Conservation (phyloP, 2,888 invertebrate species). For the Callinectes sapidus region DNA sequence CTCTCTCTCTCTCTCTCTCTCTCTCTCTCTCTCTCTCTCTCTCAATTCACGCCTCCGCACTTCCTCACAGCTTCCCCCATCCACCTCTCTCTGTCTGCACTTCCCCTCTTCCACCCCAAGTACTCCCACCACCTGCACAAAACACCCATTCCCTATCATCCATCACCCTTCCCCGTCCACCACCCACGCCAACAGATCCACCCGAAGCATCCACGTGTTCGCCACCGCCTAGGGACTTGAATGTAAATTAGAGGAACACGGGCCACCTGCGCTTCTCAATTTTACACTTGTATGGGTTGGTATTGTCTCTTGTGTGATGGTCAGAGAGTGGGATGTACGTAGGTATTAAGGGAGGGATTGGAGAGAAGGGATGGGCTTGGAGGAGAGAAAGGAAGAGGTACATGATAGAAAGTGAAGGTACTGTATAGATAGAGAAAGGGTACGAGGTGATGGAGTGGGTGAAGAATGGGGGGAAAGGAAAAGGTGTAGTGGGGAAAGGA, state of each 20-base stretch:
- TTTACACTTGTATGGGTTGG: neutral
- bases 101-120: neutral
- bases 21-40: constrained; percentile 30
- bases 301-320: neutral
- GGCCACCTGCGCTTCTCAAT: neutral
- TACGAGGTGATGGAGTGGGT: too few relatives aligned
- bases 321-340: neutral
- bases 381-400: neutral
- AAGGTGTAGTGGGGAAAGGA: neutral
- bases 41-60: neutral
- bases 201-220: neutral
- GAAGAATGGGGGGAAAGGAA: neutral
- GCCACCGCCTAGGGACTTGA: neutral
- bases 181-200: neutral
- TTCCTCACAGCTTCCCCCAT: neutral
- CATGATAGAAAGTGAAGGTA: neutral
- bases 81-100: neutral
- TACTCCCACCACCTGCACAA: neutral
- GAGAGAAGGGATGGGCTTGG: neutral
- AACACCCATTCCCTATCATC: neutral
- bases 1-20: constrained; percentile 33
- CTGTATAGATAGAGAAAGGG: too few relatives aligned
- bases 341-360: neutral
- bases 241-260: neutral
- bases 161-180: neutral